phyloP scores from a whole-genome alignment of 2,113 vertebrate species.

The Phylloscopus trochiloides region DNA sequence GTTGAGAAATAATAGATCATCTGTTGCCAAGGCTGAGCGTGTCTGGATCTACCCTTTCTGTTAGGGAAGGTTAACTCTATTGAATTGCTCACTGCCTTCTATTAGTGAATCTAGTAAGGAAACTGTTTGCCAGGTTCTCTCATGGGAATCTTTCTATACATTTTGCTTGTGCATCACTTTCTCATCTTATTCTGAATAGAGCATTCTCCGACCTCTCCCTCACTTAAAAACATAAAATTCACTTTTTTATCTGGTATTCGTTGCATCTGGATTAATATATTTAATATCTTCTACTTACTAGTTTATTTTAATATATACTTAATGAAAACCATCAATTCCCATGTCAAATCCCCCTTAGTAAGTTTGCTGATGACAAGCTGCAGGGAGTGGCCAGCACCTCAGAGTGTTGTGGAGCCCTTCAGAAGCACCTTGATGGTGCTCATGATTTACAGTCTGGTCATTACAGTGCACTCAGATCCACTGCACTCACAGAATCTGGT shows the following conservation, averaged over 20 bases:
- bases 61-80: neutral
- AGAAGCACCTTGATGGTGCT: neutral
- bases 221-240: neutral
- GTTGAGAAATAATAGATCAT: neutral
- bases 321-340: neutral
- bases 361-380: neutral
- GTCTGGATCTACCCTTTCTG: neutral
- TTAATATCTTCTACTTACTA: neutral
- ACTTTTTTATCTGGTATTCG: neutral
- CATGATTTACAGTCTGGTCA: neutral
- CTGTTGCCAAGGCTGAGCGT: neutral
- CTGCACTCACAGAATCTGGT: neutral
- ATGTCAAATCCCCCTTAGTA: neutral
- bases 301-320: neutral
- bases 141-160: neutral
- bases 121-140: neutral
- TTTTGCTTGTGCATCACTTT: neutral
- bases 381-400: neutral
- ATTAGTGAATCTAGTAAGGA: neutral
- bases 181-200: neutral
- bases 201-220: neutral
- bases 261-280: neutral
- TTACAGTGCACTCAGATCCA: neutral
- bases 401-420: neutral
- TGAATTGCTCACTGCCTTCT: neutral